Percentiles rank a stretch among this genome's conserved stretches.
Evolutionary conservation across 2,888 invertebrate species (phyloP).

Genomic region (Ophioninae sp.): DNA sequence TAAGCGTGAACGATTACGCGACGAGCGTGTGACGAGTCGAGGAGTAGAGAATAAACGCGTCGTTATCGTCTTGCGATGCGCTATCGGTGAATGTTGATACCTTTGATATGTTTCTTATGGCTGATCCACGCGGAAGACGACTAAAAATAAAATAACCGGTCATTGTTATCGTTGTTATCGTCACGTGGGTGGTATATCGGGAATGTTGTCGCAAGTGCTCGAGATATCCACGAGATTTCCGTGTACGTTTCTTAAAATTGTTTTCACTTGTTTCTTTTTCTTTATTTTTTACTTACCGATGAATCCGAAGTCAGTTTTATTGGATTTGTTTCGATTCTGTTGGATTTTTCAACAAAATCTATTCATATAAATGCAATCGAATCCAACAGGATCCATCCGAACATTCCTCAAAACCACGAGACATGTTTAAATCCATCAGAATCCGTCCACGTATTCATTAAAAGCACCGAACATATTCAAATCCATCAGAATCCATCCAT

Average conservation of each 20-base stretch:
- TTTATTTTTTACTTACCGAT: too few species aligned
- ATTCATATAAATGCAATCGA: neutral
- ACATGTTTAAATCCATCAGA: too few species aligned
- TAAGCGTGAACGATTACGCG: neutral
- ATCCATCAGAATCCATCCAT: neutral
- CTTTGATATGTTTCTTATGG: neutral
- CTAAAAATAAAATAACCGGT: neutral
- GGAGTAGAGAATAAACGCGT: neutral
- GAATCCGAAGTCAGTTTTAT: too few species aligned
- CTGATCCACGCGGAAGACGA: neutral
- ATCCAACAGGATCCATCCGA: neutral
- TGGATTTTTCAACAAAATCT: too few species aligned
- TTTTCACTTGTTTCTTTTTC: neutral
- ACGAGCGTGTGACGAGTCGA: neutral
- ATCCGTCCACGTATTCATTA: too few species aligned
- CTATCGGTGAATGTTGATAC: neutral
- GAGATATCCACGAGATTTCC: neutral
- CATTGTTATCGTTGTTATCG: neutral
- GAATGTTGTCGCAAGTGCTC: neutral
- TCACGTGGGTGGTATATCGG: neutral
- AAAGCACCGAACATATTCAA: neutral
- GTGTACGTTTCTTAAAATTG: neutral
- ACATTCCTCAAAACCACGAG: too few species aligned
- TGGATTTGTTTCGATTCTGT: too few species aligned
- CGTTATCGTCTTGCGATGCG: neutral